Evolutionary conservation across 2,113 vertebrate genomes (phyloP).

Genomic region (Pedetes capensis): DNA sequence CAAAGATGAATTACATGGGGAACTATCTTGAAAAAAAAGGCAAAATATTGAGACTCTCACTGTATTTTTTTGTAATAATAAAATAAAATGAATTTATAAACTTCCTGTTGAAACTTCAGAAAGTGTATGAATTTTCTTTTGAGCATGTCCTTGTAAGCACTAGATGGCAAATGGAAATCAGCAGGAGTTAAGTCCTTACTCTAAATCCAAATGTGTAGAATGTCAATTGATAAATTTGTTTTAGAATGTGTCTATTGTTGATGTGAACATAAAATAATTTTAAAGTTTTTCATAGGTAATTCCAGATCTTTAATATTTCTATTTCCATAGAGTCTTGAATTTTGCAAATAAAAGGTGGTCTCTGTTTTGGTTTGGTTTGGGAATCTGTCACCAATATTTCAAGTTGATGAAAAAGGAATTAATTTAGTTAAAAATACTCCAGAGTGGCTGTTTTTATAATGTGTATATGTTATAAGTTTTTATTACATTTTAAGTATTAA

Average conservation of each 20-base stretch:
- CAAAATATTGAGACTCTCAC: background rate
- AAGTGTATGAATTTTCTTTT: background rate
- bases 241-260: background rate
- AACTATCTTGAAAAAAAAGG: background rate
- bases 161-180: background rate
- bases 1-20: background rate
- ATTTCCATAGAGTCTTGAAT: background rate
- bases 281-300: background rate
- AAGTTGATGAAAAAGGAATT: slow-evolving; percentile 9
- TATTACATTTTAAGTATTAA: slow-evolving; percentile 21
- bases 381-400: slow-evolving; percentile 18
- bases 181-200: background rate
- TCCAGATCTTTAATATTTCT: background rate
- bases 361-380: background rate
- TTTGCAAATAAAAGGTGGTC: background rate
- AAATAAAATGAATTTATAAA: slow-evolving; percentile 7
- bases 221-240: background rate
- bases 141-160: too few relatives aligned
- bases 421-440: slow-evolving; percentile 29
- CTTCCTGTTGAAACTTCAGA: slow-evolving; percentile 23
- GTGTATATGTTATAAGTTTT: background rate
- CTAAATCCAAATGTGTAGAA: background rate
- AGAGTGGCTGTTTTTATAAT: background rate
- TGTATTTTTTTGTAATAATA: background rate
- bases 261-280: background rate